Evolutionary conservation across 2,888 invertebrate species (phyloP).

Genomic region (Drosophila robusta): DNA sequence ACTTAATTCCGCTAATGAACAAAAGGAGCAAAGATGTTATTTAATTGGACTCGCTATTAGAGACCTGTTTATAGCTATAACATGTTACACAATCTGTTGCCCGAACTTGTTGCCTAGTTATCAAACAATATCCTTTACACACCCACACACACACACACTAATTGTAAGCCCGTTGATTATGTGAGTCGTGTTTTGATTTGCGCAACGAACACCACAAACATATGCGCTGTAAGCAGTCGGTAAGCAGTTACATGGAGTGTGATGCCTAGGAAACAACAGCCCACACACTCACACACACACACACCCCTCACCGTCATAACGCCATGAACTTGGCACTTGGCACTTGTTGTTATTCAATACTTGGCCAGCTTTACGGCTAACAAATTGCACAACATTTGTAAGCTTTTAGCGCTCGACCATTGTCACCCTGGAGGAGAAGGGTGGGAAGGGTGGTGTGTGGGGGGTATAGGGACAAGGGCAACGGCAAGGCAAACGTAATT

Average conservation of each 20-base stretch:
- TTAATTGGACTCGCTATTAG: background rate
- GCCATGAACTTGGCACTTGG: slow-evolving; percentile 23
- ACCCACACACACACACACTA: background rate
- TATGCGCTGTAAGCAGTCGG: slow-evolving; percentile 9
- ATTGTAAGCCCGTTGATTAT: slow-evolving; percentile 9
- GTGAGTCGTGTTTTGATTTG: slow-evolving; percentile 25
- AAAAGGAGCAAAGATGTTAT: background rate
- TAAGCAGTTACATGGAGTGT: background rate
- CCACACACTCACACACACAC: background rate
- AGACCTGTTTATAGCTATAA: background rate
- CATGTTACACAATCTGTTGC: background rate
- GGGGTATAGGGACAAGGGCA: background rate
- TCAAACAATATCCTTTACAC: background rate
- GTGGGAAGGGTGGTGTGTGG: background rate
- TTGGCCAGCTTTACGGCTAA: slow-evolving; percentile 46
- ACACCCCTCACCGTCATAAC: background rate
- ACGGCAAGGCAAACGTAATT: slow-evolving; percentile 41
- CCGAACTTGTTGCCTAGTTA: background rate
- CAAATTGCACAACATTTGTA: slow-evolving; percentile 68
- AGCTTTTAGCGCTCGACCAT: slow-evolving; percentile 45
- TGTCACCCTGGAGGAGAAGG: slow-evolving; percentile 14
- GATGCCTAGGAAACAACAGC: background rate
- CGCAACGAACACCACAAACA: slow-evolving; percentile 13
- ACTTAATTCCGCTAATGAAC: background rate
- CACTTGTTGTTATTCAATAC: slow-evolving; percentile 59